A percentile compares a stretch with the other conserved stretches of the same genome.
Conservation (phyloP, 2,113 vertebrate genomes). For the Oxygymnocypris stewartii region DNA sequence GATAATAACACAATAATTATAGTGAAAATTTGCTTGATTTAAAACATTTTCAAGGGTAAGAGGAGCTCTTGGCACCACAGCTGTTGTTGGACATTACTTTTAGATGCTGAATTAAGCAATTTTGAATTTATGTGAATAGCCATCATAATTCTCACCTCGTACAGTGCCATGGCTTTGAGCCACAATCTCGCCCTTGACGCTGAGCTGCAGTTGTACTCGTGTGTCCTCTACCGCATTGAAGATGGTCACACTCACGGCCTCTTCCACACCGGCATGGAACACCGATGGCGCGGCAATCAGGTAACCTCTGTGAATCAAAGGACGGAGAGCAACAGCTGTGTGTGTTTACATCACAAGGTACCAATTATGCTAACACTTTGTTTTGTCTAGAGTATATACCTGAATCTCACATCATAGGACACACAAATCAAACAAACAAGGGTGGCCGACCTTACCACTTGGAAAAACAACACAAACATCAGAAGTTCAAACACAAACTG, state of each 20-base stretch:
- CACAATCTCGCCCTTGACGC: constrained; percentile 83
- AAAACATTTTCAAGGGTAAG: neutral
- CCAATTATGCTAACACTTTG: constrained; percentile 25
- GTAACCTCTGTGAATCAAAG: constrained; percentile 79
- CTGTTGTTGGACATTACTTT: neutral
- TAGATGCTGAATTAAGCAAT: neutral
- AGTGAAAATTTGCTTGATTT: too few species aligned
- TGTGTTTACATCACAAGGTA: constrained; percentile 30
- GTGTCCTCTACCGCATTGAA: constrained; percentile 84
- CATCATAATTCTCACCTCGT: constrained; percentile 74
- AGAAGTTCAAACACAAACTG: constrained; percentile 4
- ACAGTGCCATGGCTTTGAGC: constrained; percentile 78
- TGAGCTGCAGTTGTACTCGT: constrained; percentile 83
- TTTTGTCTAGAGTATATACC: neutral
- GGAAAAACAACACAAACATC: neutral
- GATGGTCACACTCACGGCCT: constrained; percentile 87
- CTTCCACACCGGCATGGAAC: constrained; percentile 84
- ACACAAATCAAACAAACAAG: constrained; percentile 2
- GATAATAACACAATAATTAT: too few species aligned
- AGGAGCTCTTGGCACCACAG: neutral
- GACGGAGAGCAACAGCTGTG: neutral
- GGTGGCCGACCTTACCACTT: neutral
- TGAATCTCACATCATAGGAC: constrained; percentile 24
- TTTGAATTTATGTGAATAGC: neutral
- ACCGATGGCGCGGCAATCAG: constrained; percentile 87